phyloP scores from a whole-genome alignment of 2,888 invertebrate genomes.

The Sphecodes monilicornis region DNA sequence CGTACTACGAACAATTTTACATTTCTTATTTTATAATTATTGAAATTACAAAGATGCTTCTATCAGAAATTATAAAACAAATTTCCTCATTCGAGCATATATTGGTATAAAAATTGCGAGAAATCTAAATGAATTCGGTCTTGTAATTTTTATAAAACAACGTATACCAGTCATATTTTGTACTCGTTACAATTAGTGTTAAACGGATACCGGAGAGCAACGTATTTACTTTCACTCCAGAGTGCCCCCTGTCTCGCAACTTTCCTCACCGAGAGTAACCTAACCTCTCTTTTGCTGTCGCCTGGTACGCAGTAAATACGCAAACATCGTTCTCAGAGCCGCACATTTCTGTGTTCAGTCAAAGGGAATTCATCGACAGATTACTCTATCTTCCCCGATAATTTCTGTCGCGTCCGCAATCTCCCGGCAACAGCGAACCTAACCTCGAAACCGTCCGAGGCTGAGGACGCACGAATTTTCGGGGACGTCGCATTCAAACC shows the following conservation, averaged over 20 bases:
- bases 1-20: no score
- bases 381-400: constrained; percentile 24
- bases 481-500: not conserved
- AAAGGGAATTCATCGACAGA: not conserved
- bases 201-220: constrained; percentile 23
- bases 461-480: not conserved
- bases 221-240: constrained; percentile 68
- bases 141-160: no score
- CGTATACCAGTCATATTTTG: no score
- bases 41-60: no score
- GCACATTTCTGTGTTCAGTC: not conserved
- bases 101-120: no score
- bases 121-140: no score
- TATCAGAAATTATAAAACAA: no score
- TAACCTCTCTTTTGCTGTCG: constrained; percentile 55
- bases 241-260: constrained; percentile 34
- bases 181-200: no score
- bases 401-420: constrained; percentile 13
- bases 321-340: constrained; percentile 5
- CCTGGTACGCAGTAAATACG: constrained; percentile 25
- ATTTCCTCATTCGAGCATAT: no score
- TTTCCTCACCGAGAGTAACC: constrained; percentile 19
- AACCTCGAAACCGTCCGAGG: constrained; percentile 52
- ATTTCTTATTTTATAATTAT: no score
- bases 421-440: constrained; percentile 53